Conservation (phyloP, 2,888 invertebrate genomes). For the Drosophila kuntzei region DNA sequence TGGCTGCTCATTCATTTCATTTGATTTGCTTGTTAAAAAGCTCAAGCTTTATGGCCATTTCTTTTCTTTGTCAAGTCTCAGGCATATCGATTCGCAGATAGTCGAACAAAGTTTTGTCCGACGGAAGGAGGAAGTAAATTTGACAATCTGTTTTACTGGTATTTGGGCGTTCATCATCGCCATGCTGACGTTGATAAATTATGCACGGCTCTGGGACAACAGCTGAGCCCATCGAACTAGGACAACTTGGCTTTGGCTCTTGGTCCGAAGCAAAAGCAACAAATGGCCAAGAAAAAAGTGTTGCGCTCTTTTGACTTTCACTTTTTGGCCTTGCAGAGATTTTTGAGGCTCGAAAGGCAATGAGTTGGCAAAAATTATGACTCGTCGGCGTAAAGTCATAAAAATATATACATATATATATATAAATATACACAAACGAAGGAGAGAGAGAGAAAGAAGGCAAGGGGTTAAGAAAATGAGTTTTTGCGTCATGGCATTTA, state of each 20-base stretch:
- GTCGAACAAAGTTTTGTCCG: conserved; percentile 16
- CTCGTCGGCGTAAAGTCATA: conserved; percentile 64
- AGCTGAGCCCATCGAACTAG: conserved; percentile 50
- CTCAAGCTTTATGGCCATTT: conserved; percentile 79
- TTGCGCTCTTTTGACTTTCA: conserved; percentile 44
- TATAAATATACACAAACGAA: conserved; percentile 7
- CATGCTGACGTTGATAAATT: conserved; percentile 77
- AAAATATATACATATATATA: conserved; percentile 44
- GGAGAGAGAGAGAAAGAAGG: background rate
- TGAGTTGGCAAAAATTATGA: conserved; percentile 79
- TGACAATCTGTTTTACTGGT: conserved; percentile 70
- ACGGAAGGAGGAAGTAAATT: background rate
- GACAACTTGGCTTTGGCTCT: conserved; percentile 19
- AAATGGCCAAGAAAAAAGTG: conserved; percentile 57
- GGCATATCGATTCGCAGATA: conserved; percentile 70
- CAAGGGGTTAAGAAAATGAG: conserved; percentile 56
- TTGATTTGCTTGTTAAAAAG: conserved; percentile 80
- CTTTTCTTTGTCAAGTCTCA: conserved; percentile 32
- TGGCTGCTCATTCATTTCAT: conserved; percentile 60
- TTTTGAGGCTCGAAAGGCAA: conserved; percentile 61
- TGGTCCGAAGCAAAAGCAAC: conserved; percentile 47
- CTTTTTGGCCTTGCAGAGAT: conserved; percentile 55
- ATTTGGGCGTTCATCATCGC: conserved; percentile 70
- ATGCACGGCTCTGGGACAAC: conserved; percentile 61
- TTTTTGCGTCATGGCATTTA: conserved; percentile 58